Evolutionary conservation across 2,888 invertebrate genomes (phyloP).

Genomic region (Neoascia interrupta): DNA sequence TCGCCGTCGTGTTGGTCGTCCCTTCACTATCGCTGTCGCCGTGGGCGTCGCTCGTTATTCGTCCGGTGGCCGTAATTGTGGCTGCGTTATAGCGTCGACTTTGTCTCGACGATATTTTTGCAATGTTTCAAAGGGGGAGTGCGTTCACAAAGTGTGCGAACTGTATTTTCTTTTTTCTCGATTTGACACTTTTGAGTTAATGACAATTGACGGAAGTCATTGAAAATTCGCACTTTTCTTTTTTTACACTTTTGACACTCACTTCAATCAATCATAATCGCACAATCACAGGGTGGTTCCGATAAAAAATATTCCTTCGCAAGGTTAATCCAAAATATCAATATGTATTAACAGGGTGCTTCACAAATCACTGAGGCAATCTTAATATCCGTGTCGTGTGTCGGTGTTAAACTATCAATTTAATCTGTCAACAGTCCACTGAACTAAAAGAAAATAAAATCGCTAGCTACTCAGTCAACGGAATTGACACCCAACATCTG

Average conservation of each 20-base stretch:
- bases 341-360: too few relatives aligned
- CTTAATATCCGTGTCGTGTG: slow-evolving; percentile 13
- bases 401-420: slow-evolving; percentile 39
- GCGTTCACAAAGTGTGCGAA: slow-evolving; percentile 39
- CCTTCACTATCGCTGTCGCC: slow-evolving; percentile 76
- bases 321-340: slow-evolving; percentile 23
- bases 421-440: slow-evolving; percentile 57
- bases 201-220: slow-evolving; percentile 21
- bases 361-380: slow-evolving; percentile 21
- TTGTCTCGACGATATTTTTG: slow-evolving; percentile 30
- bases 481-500: slow-evolving; percentile 50
- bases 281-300: too few relatives aligned
- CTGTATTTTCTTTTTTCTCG: not conserved
- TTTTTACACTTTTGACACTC: slow-evolving; percentile 4
- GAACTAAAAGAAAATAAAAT: slow-evolving; percentile 62
- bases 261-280: slow-evolving; percentile 34
- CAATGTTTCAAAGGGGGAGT: not conserved
- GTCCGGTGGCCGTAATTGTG: slow-evolving; percentile 70
- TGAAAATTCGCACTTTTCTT: slow-evolving; percentile 15
- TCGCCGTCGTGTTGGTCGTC: slow-evolving; percentile 60
- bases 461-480: slow-evolving; percentile 47
- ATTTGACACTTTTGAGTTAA: slow-evolving; percentile 25
- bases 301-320: too few relatives aligned
- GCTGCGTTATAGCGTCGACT: slow-evolving; percentile 59
- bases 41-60: slow-evolving; percentile 66